Conservation (phyloP, 2,113 vertebrate genomes). For the Gasterosteus aculeatus region DNA sequence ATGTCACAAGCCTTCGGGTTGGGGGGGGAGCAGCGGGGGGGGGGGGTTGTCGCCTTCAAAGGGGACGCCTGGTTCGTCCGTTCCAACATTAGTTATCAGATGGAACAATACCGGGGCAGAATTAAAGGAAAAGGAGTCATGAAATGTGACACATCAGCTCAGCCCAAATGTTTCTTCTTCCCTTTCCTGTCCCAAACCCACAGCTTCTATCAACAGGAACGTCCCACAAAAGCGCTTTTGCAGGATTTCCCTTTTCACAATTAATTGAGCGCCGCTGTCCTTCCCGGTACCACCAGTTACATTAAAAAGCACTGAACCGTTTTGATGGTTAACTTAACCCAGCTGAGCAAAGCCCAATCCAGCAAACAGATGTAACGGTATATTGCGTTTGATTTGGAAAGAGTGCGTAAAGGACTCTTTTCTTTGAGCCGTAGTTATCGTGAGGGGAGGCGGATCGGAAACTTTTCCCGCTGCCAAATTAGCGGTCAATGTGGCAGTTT, state of each 20-base stretch:
- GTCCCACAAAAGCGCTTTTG: slow-evolving; percentile 42
- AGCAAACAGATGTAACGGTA: slow-evolving; percentile 59
- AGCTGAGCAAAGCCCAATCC: slow-evolving; percentile 52
- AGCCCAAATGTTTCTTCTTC: slow-evolving; percentile 11
- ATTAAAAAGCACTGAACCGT: slow-evolving; percentile 57
- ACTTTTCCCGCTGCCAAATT: slow-evolving; percentile 44
- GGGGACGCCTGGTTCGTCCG: slow-evolving; percentile 56
- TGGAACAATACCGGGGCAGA: slow-evolving; percentile 46
- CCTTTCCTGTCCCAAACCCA: slow-evolving; percentile 47
- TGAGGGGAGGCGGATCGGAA: slow-evolving; percentile 53
- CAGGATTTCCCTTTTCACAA: slow-evolving; percentile 63
- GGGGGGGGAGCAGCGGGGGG: neutral
- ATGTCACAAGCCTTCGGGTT: slow-evolving; percentile 58
- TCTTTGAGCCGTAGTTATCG: slow-evolving; percentile 31
- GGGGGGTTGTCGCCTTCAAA: slow-evolving; percentile 65
- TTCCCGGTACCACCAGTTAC: slow-evolving; percentile 38
- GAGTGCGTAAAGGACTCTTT: slow-evolving; percentile 49
- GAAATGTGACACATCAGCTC: slow-evolving; percentile 49
- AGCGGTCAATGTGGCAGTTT: slow-evolving; percentile 39
- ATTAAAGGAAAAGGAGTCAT: slow-evolving; percentile 32
- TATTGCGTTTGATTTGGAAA: slow-evolving; percentile 71
- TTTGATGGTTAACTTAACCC: slow-evolving; percentile 62
- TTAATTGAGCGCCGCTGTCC: slow-evolving; percentile 55
- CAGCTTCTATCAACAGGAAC: slow-evolving; percentile 40
- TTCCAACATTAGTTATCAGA: slow-evolving; percentile 57